These are phyloP conservation scores for Myxocyprinus asiaticus DNA, from an alignment of 2,113 vertebrate species.

Conservation along the genomic window DNA sequence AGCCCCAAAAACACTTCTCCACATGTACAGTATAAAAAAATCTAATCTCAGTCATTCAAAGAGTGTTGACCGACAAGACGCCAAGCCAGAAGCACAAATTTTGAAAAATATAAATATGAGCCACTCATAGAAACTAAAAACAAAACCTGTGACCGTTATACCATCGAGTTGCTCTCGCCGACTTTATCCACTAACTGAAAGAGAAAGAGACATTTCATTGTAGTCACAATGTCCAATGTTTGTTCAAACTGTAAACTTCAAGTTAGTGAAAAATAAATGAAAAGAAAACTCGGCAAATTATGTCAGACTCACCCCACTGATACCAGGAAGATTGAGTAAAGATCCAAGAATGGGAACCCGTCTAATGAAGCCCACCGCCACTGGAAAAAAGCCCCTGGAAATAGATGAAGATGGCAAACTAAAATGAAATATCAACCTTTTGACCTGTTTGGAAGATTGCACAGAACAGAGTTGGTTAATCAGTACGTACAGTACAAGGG, in stretches of 20 bases:
- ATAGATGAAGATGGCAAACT: not conserved
- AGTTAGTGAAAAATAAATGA: not conserved
- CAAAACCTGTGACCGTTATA: constrained; percentile 77
- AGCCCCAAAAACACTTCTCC: constrained; percentile 42
- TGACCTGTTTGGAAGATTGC: no score
- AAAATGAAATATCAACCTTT: not conserved
- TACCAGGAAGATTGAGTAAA: constrained; percentile 95
- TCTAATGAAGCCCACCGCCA: constrained; percentile 93
- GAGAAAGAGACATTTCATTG: constrained; percentile 23
- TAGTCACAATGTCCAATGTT: not conserved
- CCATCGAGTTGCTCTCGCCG: constrained; percentile 97
- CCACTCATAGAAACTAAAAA: constrained; percentile 19
- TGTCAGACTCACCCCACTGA: constrained; percentile 88
- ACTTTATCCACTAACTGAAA: constrained; percentile 93
- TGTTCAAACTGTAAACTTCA: not conserved
- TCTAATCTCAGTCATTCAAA: constrained; percentile 31
- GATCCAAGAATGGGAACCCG: constrained; percentile 94
- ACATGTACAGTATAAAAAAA: constrained; percentile 39
- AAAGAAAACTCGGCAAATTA: not conserved
- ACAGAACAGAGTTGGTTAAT: no score
- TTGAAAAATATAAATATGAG: constrained; percentile 45
- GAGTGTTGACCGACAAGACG: constrained; percentile 20
- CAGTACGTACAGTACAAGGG: no score
- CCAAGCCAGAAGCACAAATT: not conserved
- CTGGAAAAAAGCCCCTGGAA: constrained; percentile 95